A percentile compares a stretch with the other conserved stretches of the same genome.
Conservation (phyloP, 2,888 invertebrate genomes). For the Entomobrya multifasciata region DNA sequence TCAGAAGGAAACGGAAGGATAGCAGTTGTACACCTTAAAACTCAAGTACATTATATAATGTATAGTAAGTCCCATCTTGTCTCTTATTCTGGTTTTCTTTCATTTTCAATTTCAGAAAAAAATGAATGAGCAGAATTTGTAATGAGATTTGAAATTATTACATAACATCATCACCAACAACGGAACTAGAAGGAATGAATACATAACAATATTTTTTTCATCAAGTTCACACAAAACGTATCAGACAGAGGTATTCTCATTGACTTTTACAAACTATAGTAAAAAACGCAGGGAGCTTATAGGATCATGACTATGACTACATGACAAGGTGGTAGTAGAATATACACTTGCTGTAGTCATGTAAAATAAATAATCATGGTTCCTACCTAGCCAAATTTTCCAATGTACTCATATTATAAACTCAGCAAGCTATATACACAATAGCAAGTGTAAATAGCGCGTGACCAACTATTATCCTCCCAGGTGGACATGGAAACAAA, state of each 20-base stretch:
- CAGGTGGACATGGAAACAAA: too few relatives aligned
- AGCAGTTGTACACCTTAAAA: conserved; percentile 11
- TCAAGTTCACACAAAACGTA: conserved; percentile 29
- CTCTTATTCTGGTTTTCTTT: conserved; percentile 32
- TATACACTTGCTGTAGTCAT: too few relatives aligned
- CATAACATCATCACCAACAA: conserved; percentile 39
- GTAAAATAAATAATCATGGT: too few relatives aligned
- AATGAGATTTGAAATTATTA: conserved; percentile 67
- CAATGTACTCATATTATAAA: too few relatives aligned
- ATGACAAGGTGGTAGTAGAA: too few relatives aligned
- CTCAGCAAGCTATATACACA: too few relatives aligned
- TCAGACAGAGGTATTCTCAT: conserved; percentile 30
- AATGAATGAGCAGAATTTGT: conserved; percentile 63
- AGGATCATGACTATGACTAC: too few relatives aligned
- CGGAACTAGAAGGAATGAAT: conserved; percentile 36
- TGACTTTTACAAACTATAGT: too few relatives aligned
- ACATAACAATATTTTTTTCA: conserved; percentile 28
- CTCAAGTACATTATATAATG: background rate
- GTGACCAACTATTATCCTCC: too few relatives aligned
- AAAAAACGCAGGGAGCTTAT: too few relatives aligned
- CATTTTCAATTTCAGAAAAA: conserved; percentile 47
- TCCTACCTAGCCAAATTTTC: too few relatives aligned
- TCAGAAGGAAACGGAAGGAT: conserved; percentile 39
- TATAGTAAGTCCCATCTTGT: conserved; percentile 11
- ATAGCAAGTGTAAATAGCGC: too few relatives aligned